A percentile compares a stretch with the other conserved stretches of the same genome.
phyloP scores from a whole-genome alignment of 2,113 vertebrate species.

The Poicephalus meyeri region DNA sequence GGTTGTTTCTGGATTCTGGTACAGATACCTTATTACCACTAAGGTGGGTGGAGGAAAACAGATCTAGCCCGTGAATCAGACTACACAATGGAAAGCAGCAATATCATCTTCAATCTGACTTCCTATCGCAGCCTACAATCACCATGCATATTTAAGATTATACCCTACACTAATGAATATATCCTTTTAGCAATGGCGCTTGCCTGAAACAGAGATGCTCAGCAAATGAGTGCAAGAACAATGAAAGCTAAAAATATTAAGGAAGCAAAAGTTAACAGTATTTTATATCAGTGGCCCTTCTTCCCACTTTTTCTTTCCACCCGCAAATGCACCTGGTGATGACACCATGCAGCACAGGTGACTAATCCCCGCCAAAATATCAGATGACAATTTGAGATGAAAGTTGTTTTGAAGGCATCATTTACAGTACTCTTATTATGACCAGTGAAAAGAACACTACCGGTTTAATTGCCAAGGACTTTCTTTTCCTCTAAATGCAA shows the following conservation, averaged over 20 bases:
- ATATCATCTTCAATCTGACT: background rate
- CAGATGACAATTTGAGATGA: background rate
- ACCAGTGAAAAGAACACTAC: background rate
- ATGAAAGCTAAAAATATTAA: background rate
- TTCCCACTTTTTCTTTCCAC: background rate
- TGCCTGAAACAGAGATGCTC: background rate
- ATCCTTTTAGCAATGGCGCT: background rate
- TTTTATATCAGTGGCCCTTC: background rate
- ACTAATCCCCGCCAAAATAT: slow-evolving; percentile 34
- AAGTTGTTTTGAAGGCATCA: slow-evolving; percentile 14
- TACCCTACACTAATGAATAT: background rate
- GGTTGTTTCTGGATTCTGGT: background rate
- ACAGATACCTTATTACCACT: accelerated
- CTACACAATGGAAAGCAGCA: background rate
- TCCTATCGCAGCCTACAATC: accelerated
- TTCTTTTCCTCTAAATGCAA: background rate
- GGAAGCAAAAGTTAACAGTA: background rate
- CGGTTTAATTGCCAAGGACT: background rate
- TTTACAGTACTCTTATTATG: background rate
- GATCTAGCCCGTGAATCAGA: background rate
- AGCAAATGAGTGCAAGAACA: background rate
- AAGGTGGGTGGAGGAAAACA: background rate
- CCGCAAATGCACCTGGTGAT: background rate
- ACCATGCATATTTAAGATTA: background rate
- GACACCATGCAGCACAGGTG: background rate